Conservation (phyloP, 2,888 invertebrate species). For the Pegoplata infirma region DNA sequence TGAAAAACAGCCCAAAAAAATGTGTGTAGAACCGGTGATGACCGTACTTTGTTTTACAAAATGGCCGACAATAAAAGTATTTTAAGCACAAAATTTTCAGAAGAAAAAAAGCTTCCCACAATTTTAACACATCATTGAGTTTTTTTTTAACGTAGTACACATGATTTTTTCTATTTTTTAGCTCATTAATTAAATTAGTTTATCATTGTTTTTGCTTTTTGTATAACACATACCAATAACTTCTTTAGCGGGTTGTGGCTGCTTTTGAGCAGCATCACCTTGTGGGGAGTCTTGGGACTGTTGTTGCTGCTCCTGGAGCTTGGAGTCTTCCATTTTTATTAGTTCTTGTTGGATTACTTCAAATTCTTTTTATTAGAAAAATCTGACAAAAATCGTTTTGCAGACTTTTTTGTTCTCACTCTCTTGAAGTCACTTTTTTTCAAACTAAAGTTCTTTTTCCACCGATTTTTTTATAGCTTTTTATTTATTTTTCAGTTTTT, state of each 20-base stretch:
- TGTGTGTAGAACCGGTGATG: constrained; percentile 52
- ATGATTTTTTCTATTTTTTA: not conserved
- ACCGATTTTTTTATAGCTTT: constrained; percentile 65
- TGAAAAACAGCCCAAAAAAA: constrained; percentile 41
- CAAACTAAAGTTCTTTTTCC: constrained; percentile 62
- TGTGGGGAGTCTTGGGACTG: constrained; percentile 77
- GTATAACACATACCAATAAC: constrained; percentile 85
- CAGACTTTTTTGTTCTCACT: constrained; percentile 56
- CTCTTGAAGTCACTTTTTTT: constrained; percentile 41
- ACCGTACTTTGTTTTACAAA: constrained; percentile 56
- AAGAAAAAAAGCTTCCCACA: constrained; percentile 36
- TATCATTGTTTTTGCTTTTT: not conserved
- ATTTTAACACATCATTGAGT: constrained; percentile 39
- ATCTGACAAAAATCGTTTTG: constrained; percentile 60
- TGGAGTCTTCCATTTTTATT: constrained; percentile 92
- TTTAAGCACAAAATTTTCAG: constrained; percentile 60
- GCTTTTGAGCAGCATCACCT: constrained; percentile 73
- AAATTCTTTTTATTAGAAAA: constrained; percentile 30
- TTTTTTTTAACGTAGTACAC: too few relatives aligned
- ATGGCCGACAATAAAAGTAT: constrained; percentile 55
- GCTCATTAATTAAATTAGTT: constrained; percentile 25
- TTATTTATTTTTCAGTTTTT: constrained; percentile 64
- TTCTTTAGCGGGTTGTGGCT: constrained; percentile 84
- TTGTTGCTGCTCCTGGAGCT: constrained; percentile 82
- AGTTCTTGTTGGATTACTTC: constrained; percentile 26